A percentile compares a stretch with the other conserved stretches of the same genome.
These are phyloP conservation scores for Papilio polytes DNA, from an alignment of 1,140 invertebrate genomes.

Conservation along the genomic window DNA sequence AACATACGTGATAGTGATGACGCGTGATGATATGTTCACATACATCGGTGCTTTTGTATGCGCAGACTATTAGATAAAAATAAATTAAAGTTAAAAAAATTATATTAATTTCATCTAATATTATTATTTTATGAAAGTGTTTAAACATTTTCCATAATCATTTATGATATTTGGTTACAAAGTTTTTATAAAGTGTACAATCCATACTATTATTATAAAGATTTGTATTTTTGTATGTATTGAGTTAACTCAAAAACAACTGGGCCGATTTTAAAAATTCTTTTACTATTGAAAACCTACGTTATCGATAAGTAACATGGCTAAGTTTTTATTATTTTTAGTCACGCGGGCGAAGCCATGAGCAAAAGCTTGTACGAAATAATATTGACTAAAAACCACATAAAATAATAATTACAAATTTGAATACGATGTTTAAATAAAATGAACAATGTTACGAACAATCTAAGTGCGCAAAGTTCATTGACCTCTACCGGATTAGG, in stretches of 20 bases:
- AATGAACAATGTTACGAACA: neutral
- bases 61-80: neutral
- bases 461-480: neutral
- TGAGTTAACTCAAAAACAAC: too few species aligned
- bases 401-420: neutral
- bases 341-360: too few species aligned
- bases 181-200: neutral
- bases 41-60: conserved; percentile 25
- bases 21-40: conserved; percentile 26
- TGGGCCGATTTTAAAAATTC: too few species aligned
- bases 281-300: too few species aligned
- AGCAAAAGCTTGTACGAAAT: too few species aligned
- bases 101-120: neutral
- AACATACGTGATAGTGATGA: conserved; percentile 32
- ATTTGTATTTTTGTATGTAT: too few species aligned
- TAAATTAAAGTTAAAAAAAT: neutral
- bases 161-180: neutral
- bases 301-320: too few species aligned
- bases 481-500: conserved; percentile 10
- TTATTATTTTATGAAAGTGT: neutral
- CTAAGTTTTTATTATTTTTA: too few species aligned
- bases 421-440: neutral
- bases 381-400: neutral
- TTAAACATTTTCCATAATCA: neutral
- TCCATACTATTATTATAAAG: neutral